Evolutionary conservation across 2,113 vertebrate species (phyloP).

Genomic region (Hyperoodon ampullatus): DNA sequence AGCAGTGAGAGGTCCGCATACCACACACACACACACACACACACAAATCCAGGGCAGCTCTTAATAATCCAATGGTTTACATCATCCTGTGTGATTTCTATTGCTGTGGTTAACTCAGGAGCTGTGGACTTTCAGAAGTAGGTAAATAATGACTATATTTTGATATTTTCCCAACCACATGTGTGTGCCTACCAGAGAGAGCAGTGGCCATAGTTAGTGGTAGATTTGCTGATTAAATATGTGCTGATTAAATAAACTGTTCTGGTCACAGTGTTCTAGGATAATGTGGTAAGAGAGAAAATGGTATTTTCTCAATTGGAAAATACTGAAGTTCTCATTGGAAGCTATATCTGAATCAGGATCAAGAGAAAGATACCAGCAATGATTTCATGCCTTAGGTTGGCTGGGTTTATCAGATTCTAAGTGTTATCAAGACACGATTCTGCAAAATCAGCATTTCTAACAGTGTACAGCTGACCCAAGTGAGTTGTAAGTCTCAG

Average conservation of each 20-base stretch:
- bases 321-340: background rate
- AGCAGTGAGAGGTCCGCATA: no score
- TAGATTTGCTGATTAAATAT: constrained; percentile 7
- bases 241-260: constrained; percentile 30
- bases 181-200: background rate
- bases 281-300: background rate
- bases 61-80: background rate
- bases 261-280: background rate
- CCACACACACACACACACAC: no score
- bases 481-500: background rate
- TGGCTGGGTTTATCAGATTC: background rate
- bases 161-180: background rate
- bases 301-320: background rate
- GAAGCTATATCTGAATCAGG: background rate
- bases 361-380: background rate
- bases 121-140: constrained; percentile 24
- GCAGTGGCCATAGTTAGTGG: background rate
- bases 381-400: background rate
- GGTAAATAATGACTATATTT: background rate
- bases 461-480: background rate
- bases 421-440: background rate
- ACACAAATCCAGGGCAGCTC: background rate
- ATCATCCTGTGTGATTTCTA: background rate
- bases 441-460: background rate
- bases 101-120: background rate